Conservation (phyloP, 2,797 vertebrate species). For the Heteromormyrus szaboi region DNA sequence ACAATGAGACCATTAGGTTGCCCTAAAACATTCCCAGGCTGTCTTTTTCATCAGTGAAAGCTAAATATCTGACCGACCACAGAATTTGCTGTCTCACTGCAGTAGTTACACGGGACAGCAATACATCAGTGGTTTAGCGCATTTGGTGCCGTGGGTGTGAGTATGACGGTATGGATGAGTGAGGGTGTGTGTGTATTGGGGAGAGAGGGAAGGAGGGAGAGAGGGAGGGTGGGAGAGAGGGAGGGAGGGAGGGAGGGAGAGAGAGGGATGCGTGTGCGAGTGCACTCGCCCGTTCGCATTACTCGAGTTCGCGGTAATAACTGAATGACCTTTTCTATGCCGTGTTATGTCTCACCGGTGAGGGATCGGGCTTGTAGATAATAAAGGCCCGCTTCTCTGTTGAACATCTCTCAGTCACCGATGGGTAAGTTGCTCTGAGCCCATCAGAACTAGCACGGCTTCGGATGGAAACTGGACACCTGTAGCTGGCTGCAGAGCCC, state of each 20-base stretch:
- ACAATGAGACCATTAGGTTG: not conserved
- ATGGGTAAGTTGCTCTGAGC: slow-evolving; percentile 66
- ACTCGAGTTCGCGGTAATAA: slow-evolving; percentile 67
- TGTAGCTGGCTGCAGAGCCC: slow-evolving; percentile 67
- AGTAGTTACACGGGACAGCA: not conserved
- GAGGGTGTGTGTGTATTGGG: slow-evolving; percentile 46
- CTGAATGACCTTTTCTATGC: slow-evolving; percentile 73
- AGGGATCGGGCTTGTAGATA: slow-evolving; percentile 71
- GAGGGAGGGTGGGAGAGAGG: slow-evolving; percentile 32
- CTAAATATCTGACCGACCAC: slow-evolving; percentile 3
- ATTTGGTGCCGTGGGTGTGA: slow-evolving; percentile 42
- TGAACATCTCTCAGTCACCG: slow-evolving; percentile 61
- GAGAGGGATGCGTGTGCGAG: slow-evolving; percentile 40
- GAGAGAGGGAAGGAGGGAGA: slow-evolving; percentile 40
- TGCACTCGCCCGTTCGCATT: slow-evolving; percentile 42
- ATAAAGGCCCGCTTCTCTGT: slow-evolving; percentile 65
- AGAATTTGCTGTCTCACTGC: slow-evolving; percentile 21
- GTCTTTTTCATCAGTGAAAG: not conserved
- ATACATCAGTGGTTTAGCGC: slow-evolving; percentile 25
- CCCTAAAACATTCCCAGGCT: not conserved
- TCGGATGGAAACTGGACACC: slow-evolving; percentile 65
- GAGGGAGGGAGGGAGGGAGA: slow-evolving; percentile 25
- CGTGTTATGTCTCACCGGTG: slow-evolving; percentile 71
- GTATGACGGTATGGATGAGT: slow-evolving; percentile 37
- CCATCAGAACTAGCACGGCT: slow-evolving; percentile 39